phyloP scores from a whole-genome alignment of 2,113 vertebrate genomes.

The Indri indri region DNA sequence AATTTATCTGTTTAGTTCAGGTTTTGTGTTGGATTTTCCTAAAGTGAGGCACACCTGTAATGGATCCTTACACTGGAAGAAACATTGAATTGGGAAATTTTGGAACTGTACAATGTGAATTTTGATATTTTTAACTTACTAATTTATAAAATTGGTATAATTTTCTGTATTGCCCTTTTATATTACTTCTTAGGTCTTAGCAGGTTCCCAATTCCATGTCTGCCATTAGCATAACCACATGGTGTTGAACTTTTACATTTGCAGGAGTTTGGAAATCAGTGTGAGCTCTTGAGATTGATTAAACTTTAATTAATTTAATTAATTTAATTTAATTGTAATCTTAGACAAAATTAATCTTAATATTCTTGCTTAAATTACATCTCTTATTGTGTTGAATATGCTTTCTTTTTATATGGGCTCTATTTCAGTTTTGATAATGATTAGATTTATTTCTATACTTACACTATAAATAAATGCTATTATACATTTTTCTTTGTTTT shows the following conservation, averaged over 20 bases:
- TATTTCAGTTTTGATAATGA: constrained; percentile 54
- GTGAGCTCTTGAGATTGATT: constrained; percentile 36
- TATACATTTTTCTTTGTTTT: constrained; percentile 78
- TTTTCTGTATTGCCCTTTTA: constrained; percentile 8
- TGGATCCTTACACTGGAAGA: constrained; percentile 48
- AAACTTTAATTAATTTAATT: no score
- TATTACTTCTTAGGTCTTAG: constrained; percentile 71
- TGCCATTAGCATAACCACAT: constrained; percentile 22
- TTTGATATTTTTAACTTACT: neutral
- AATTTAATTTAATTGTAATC: no score
- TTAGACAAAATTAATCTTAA: constrained; percentile 40
- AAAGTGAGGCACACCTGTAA: constrained; percentile 68
- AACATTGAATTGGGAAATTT: constrained; percentile 75
- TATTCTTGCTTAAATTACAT: constrained; percentile 40
- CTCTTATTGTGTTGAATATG: constrained; percentile 43
- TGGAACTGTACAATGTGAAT: constrained; percentile 43
- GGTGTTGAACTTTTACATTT: neutral
- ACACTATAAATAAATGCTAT: constrained; percentile 63
- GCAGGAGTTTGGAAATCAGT: constrained; percentile 28
- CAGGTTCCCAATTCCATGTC: constrained; percentile 55
- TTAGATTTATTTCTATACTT: constrained; percentile 63
- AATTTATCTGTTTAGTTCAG: constrained; percentile 32
- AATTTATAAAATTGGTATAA: constrained; percentile 53
- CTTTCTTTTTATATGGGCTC: constrained; percentile 52
- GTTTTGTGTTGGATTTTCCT: constrained; percentile 52